These are phyloP conservation scores for Heterocephalus glaber DNA, from an alignment of 2,113 vertebrate species.

Conservation along the genomic window DNA sequence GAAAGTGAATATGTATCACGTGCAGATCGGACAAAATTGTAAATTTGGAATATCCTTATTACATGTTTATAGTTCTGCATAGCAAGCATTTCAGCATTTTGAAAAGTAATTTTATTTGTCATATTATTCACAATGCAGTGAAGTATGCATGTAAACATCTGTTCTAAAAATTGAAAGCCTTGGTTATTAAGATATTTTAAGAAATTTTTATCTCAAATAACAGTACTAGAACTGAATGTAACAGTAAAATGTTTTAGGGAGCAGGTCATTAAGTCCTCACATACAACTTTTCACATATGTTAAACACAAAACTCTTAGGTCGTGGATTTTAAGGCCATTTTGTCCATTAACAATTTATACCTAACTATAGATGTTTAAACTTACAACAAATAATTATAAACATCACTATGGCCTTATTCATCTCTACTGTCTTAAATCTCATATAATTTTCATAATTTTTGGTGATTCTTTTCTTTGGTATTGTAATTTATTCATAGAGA, in stretches of 20 bases:
- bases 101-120: conserved; percentile 79
- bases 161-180: conserved; percentile 51
- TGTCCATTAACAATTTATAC: not conserved
- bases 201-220: conserved; percentile 66
- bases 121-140: conserved; percentile 78
- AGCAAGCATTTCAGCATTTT: conserved; percentile 71
- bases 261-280: not conserved
- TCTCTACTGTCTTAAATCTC: not conserved
- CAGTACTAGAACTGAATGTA: conserved; percentile 6
- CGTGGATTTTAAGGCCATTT: not conserved
- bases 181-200: conserved; percentile 70
- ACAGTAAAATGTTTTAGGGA: not conserved
- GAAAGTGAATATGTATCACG: not conserved
- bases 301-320: not conserved
- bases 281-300: not conserved
- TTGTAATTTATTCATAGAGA: not conserved
- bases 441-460: not conserved
- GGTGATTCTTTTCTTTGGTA: not conserved
- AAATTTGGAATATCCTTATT: conserved; percentile 40
- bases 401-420: not conserved
- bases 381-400: not conserved
- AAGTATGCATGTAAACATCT: conserved; percentile 82
- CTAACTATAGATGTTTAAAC: not conserved
- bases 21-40: conserved; percentile 30
- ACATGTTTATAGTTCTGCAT: conserved; percentile 61